Evolutionary conservation across 2,888 invertebrate species (phyloP).

Genomic region (Ellobium chinense): DNA sequence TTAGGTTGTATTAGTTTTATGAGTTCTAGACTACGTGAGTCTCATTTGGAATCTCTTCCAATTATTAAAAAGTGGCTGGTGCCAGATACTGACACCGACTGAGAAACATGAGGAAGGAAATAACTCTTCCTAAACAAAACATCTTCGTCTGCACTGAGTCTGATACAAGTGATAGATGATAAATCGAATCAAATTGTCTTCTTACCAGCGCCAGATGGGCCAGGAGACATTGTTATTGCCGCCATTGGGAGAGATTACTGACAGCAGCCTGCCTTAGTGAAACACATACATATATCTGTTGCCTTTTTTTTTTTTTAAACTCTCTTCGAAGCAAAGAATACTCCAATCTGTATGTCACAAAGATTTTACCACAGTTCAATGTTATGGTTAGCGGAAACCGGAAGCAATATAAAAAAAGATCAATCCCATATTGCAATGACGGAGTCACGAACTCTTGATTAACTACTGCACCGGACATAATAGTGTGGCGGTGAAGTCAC

Average conservation of each 20-base stretch:
- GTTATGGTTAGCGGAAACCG: conserved; percentile 5
- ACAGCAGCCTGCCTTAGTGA: background rate
- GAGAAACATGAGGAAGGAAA: too few relatives aligned
- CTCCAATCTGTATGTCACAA: background rate
- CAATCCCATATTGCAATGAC: conserved; percentile 24
- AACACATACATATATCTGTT: too few relatives aligned
- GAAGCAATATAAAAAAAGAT: background rate
- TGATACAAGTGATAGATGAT: background rate
- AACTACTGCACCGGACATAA: background rate
- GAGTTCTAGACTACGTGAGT: too few relatives aligned
- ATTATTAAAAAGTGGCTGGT: too few relatives aligned
- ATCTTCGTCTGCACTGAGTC: too few relatives aligned
- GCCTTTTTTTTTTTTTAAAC: too few relatives aligned
- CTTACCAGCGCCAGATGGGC: conserved; percentile 63
- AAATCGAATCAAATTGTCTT: background rate
- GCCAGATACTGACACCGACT: too few relatives aligned
- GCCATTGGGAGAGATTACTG: too few relatives aligned
- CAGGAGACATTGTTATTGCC: conserved; percentile 68
- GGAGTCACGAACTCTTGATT: conserved; percentile 1
- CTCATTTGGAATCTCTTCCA: too few relatives aligned
- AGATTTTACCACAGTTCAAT: background rate
- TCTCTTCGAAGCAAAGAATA: background rate
- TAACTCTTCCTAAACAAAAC: too few relatives aligned
- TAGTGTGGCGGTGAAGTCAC: too few relatives aligned
- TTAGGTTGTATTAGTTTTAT: too few relatives aligned